Base-by-base conservation (phyloP, 2,113 vertebrate species). In the Onychostoma macrolepis region DNA sequence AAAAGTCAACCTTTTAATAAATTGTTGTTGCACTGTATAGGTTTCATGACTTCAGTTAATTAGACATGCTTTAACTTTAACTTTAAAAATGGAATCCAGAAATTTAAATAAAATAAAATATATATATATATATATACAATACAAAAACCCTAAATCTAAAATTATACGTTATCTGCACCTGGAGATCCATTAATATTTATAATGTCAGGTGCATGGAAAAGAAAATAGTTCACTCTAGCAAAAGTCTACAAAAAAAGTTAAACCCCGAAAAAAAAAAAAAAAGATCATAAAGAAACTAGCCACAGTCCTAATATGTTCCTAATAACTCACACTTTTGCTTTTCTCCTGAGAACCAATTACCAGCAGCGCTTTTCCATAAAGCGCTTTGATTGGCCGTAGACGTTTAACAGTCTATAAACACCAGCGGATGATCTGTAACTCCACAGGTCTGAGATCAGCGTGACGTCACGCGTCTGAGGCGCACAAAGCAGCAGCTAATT, bases 301-400 rank as follows among this genome's bases (percentile, higher is more conserved):
- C 90, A 12, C 91, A 87, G 91, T 87, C 88, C 86, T 92, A 92
- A 92, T 89, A 87, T 92, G 86, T 92, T 94, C 92, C 94, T 94
- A 92, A 92, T 94, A 94, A 94, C 93, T 90, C 89, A 92, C 90
- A 43, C 88, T 90, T 88, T 69, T 85, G 76, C 17, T 91, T 90
- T 93, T 95, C 95, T 93, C 95, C 91, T 71, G 95, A 92, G 95
- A 93, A 92, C 93, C 96, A 96, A 97, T 96, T 96, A 96, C 95
- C 94, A 92, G 91, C 87, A 93, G 87, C 85, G 77, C 81, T 89
- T 90, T 91, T 90, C 65, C 26, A 80, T 75, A 45, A 85, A 79
- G 24, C 33, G 15, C 85, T 92, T 88, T 90, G 89, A 90, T 86
- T 80, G 38, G 72, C 80, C 65, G 33, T 38, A 67, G 71, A 84